Conservation (phyloP, 2,888 invertebrate genomes). For the Lepeophtheirus nordmannii region DNA sequence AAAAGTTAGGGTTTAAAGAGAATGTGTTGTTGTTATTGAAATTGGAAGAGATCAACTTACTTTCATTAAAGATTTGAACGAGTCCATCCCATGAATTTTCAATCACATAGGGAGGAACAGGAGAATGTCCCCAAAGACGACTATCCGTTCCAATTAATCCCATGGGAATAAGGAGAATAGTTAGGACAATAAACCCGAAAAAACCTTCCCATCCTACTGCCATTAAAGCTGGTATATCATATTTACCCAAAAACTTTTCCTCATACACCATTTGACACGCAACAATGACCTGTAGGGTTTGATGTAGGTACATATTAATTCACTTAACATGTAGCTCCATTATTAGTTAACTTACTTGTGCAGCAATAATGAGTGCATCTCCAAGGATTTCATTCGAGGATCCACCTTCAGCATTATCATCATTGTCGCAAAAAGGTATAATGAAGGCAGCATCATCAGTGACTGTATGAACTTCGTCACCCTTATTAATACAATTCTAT, state of each 20-base stretch:
- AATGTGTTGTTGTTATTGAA: background rate
- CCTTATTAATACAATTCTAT: no score
- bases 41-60: constrained; percentile 27
- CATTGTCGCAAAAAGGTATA: background rate
- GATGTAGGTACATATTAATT: background rate
- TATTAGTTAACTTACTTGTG: constrained; percentile 29
- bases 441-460: background rate
- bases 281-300: constrained; percentile 57
- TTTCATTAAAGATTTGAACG: constrained; percentile 55
- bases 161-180: constrained; percentile 53
- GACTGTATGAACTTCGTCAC: no score
- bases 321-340: background rate
- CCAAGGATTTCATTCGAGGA: constrained; percentile 33
- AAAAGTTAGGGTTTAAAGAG: background rate
- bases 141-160: constrained; percentile 59
- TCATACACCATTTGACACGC: constrained; percentile 87
- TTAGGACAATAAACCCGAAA: constrained; percentile 51
- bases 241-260: constrained; percentile 67
- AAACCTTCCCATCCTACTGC: constrained; percentile 36
- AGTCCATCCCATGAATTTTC: constrained; percentile 76
- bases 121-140: constrained; percentile 29
- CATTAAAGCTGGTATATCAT: constrained; percentile 63
- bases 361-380: constrained; percentile 44
- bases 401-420: background rate
- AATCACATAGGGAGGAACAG: constrained; percentile 40